Percentiles rank a stretch among this genome's conserved stretches.
phyloP scores from a whole-genome alignment of 2,888 invertebrate species.

The Carterocephalus palaemon region DNA sequence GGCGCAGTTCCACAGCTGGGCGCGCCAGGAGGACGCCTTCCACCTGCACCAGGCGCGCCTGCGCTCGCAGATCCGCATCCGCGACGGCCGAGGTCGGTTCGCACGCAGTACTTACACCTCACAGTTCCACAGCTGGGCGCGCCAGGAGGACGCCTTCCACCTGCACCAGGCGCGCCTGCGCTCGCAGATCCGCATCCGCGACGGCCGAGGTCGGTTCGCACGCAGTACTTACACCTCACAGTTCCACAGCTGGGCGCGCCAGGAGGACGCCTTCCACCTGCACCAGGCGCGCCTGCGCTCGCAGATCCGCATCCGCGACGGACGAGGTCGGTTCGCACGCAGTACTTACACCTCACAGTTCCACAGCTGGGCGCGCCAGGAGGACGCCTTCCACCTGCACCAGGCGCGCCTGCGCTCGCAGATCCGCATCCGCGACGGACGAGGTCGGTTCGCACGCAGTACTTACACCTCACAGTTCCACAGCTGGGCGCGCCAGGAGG shows the following conservation, averaged over 20 bases:
- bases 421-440: conserved; percentile 96
- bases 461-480: too few relatives aligned
- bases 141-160: conserved; percentile 98
- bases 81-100: conserved; percentile 95
- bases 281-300: conserved; percentile 97
- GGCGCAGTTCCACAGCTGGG: conserved; percentile 96
- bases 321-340: too few relatives aligned
- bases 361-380: conserved; percentile 97
- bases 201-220: conserved; percentile 94
- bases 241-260: conserved; percentile 96
- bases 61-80: conserved; percentile 95
- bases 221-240: too few relatives aligned
- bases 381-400: conserved; percentile 98
- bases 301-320: conserved; percentile 96
- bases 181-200: conserved; percentile 96
- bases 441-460: too few relatives aligned
- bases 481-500: too few relatives aligned
- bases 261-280: conserved; percentile 98
- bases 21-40: conserved; percentile 97
- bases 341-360: too few relatives aligned
- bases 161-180: conserved; percentile 96
- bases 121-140: conserved; percentile 95
- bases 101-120: too few relatives aligned
- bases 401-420: conserved; percentile 96
- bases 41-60: conserved; percentile 97